These are phyloP conservation scores for Ptychoptera albimana DNA, from an alignment of 2,888 invertebrate genomes.

Conservation along the genomic window DNA sequence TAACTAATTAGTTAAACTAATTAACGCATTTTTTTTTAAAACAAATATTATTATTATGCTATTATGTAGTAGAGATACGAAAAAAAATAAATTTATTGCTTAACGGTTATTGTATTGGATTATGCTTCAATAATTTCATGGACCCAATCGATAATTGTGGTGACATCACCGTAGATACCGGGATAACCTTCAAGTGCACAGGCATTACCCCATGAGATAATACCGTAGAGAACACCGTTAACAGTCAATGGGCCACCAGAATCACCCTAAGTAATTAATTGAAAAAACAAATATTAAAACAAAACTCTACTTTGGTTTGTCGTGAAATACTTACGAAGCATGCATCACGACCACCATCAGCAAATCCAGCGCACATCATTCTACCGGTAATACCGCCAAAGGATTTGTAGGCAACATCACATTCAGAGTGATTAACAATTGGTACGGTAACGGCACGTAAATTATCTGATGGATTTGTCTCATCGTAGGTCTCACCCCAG, in stretches of 20 bases:
- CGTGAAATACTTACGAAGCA: slow-evolving; percentile 15
- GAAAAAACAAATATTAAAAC: no score
- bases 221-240: slow-evolving; percentile 23
- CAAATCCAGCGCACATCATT: slow-evolving; percentile 22
- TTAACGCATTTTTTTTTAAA: no score
- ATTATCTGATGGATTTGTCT: slow-evolving; percentile 11
- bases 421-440: slow-evolving; percentile 17
- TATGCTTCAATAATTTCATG: no score
- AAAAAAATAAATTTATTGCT: no score
- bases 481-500: slow-evolving; percentile 21
- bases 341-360: slow-evolving; percentile 23
- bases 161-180: slow-evolving; percentile 11
- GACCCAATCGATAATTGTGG: slow-evolving; percentile 8
- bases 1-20: no score
- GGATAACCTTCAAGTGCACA: slow-evolving; percentile 22
- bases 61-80: no score
- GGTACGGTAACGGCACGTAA: slow-evolving; percentile 20
- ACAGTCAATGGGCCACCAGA: slow-evolving; percentile 28
- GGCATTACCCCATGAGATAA: slow-evolving; percentile 29
- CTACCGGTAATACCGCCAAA: slow-evolving; percentile 19
- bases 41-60: no score
- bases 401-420: slow-evolving; percentile 15
- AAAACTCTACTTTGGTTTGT: no score
- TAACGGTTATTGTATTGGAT: no score
- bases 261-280: slow-evolving; percentile 22